Conservation (phyloP, 2,888 invertebrate species). For the Drosophila kuntzei region DNA sequence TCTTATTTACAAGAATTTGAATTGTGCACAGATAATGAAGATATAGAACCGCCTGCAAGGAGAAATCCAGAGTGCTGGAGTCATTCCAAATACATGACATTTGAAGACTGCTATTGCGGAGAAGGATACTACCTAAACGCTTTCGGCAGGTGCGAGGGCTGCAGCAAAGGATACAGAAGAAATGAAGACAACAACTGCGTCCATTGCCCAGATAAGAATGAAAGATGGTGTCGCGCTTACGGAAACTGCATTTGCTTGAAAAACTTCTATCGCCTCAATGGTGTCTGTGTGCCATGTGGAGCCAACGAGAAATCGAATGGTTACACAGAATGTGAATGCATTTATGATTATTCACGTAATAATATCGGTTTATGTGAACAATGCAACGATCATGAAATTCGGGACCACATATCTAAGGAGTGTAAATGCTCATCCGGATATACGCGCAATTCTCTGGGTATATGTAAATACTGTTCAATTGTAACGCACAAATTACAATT, state of each 20-base stretch:
- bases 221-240: neutral
- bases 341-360: neutral
- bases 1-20: neutral
- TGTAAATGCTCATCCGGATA: neutral
- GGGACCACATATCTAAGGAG: neutral
- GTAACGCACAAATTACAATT: neutral
- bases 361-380: neutral
- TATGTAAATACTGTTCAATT: neutral
- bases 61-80: neutral
- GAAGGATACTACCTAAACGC: neutral
- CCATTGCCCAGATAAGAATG: neutral
- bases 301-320: neutral
- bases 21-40: neutral
- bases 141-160: neutral
- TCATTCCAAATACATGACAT: neutral
- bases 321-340: neutral
- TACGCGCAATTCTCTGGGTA: neutral
- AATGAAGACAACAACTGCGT: neutral
- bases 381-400: neutral
- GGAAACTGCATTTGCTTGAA: neutral
- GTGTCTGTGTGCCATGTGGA: neutral
- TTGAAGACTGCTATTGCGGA: neutral
- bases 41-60: neutral
- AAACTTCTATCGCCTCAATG: neutral
- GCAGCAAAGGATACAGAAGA: neutral